Evolutionary conservation across 1,140 invertebrate genomes (phyloP).

Genomic region (Metaphire vulgaris): DNA sequence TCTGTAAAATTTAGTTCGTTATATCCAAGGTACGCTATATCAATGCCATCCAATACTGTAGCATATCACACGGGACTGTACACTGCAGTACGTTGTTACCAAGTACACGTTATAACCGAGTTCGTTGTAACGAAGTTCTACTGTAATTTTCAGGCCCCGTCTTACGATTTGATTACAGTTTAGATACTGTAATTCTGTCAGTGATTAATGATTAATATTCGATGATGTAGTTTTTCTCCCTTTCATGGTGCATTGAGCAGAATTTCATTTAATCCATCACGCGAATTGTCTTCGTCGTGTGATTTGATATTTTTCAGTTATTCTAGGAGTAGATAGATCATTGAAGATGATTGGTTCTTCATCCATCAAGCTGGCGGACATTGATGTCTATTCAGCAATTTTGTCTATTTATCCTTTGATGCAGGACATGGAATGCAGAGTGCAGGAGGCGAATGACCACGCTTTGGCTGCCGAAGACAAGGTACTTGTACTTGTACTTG

Average conservation of each 20-base stretch:
- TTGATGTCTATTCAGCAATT: not conserved
- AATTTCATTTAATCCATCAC: not conserved
- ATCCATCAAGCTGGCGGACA: not conserved
- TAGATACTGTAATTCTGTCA: too few species aligned
- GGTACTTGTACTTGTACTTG: too few species aligned
- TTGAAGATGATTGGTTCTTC: not conserved
- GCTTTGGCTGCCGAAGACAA: not conserved
- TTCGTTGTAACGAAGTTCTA: too few species aligned
- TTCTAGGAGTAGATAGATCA: not conserved
- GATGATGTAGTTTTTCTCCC: not conserved
- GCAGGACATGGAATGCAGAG: conserved; percentile 33
- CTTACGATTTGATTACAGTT: too few species aligned
- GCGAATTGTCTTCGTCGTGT: not conserved
- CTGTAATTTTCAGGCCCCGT: too few species aligned
- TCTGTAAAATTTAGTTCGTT: too few species aligned
- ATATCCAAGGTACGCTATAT: too few species aligned
- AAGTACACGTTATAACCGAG: too few species aligned
- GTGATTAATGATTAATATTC: not conserved
- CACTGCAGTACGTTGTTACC: too few species aligned
- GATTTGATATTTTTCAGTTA: too few species aligned
- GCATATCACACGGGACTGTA: too few species aligned
- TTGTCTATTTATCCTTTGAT: not conserved
- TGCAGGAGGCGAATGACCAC: conserved; percentile 21
- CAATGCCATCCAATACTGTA: too few species aligned
- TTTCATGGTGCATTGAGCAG: not conserved